Evolutionary conservation across 2,113 vertebrate genomes (phyloP).

Genomic region (Anarhynchus alexandrinus): DNA sequence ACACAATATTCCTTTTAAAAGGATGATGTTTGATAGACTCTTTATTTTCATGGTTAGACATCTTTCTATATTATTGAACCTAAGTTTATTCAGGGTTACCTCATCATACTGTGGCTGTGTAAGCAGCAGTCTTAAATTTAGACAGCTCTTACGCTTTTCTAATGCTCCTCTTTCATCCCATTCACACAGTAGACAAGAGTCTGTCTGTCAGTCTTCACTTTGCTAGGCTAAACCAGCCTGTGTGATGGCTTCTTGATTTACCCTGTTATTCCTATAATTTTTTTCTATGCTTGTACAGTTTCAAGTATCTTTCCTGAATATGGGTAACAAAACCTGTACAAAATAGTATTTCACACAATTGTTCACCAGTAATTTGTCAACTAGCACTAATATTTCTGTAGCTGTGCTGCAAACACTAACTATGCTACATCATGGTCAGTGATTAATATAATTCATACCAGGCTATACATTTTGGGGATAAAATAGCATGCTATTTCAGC

Average conservation of each 20-base stretch:
- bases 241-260: not conserved
- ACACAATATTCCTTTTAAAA: not conserved
- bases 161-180: not conserved
- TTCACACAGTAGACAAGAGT: not conserved
- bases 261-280: not conserved
- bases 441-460: not conserved
- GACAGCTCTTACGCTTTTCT: not conserved
- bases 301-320: not conserved
- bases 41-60: not conserved
- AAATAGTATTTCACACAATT: not conserved
- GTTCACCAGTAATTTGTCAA: not conserved
- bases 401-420: not conserved
- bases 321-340: not conserved
- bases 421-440: not conserved
- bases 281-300: not conserved
- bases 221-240: not conserved
- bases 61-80: not conserved
- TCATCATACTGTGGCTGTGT: not conserved
- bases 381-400: not conserved
- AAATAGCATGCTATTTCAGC: not conserved
- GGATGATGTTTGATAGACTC: not conserved
- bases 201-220: not conserved
- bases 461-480: not conserved
- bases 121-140: not conserved
- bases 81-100: not conserved